These are phyloP conservation scores for Recurvirostra avosetta DNA, from an alignment of 2,113 vertebrate species.

Conservation along the genomic window DNA sequence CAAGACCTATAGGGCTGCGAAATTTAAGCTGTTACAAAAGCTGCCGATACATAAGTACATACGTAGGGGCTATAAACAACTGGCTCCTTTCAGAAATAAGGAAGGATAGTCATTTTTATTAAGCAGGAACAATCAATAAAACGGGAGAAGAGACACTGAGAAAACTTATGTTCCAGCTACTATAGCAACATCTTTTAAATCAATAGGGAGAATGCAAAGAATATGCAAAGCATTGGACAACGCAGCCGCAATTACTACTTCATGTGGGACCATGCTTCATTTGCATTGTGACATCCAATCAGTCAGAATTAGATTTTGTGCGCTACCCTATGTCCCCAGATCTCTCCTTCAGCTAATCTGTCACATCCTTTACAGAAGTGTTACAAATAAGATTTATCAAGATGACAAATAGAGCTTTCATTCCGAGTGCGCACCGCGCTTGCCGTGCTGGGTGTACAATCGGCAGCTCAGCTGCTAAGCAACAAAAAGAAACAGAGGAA, in stretches of 20 bases:
- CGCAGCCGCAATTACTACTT: not conserved
- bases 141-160: not conserved
- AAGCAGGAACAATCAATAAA: not conserved
- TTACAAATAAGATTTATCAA: conserved; percentile 45
- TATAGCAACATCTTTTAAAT: not conserved
- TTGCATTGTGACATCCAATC: conserved; percentile 25
- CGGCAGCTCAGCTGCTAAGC: conserved; percentile 51
- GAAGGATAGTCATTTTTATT: not conserved
- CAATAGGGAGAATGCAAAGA: not conserved
- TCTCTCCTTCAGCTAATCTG: conserved; percentile 52
- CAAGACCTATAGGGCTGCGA: not conserved
- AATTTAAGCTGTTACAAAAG: not conserved
- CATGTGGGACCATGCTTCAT: conserved; percentile 6
- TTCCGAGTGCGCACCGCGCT: not conserved
- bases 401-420: conserved; percentile 38
- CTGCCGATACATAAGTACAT: rapidly evolving
- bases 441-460: not conserved
- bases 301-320: conserved; percentile 47
- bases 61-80: not conserved
- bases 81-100: not conserved
- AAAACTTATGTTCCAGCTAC: not conserved
- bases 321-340: conserved; percentile 22
- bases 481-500: not conserved
- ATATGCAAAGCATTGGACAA: not conserved
- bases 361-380: conserved; percentile 49